Evolutionary conservation across 1,140 invertebrate species (phyloP), one percentile per base, ranked within the genome.

Genomic region (Spodoptera litura): DNA sequence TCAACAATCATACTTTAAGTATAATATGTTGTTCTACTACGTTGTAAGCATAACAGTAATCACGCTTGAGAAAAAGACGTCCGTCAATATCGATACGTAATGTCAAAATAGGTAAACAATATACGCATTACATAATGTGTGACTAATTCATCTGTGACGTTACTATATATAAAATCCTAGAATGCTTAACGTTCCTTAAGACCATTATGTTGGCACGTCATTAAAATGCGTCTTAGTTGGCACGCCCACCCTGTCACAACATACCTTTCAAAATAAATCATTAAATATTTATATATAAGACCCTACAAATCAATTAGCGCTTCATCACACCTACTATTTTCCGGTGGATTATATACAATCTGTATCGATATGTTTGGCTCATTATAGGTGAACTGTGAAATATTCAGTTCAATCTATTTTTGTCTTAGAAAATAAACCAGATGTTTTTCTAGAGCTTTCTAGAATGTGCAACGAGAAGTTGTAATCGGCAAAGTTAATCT

Each of bases 301-400:
- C 38, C 38, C 20, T 9, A 70, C 66, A 53, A 53, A 70, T 70
- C 66, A 53, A 70, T 70, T 49, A 31, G 20, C 20, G 51, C 44
- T 70, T 12, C 35, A 25, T 70, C 66, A 49, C 62, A 31, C 66
- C 25, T 5, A 70, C 66, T 53, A 52, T 51, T 11, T 70, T 27
- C 20, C 20, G 49, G 3, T 53, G 35, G 20, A 53, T 2, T n/a
- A 70, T 70, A 2, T 38, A 64, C 15, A 15, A 13, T 3, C 10
- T 52, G 3, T 25, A 13, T n/a, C 11, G 10, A 20, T 70, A 52
- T 52, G 25, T n/a, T 70, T 53, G 49, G 51, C 66, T 53, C 49
- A 31, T 25, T 44, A n/a, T 51, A 66, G n/a, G 49, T 66, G 9
- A 51, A 44, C 38, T 25, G 38, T 11, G 44, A 10, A 20, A n/a